A percentile compares a stretch with the other conserved stretches of the same genome.
Conservation (phyloP, 1,140 invertebrate species). For the Cotesia vestalis region DNA sequence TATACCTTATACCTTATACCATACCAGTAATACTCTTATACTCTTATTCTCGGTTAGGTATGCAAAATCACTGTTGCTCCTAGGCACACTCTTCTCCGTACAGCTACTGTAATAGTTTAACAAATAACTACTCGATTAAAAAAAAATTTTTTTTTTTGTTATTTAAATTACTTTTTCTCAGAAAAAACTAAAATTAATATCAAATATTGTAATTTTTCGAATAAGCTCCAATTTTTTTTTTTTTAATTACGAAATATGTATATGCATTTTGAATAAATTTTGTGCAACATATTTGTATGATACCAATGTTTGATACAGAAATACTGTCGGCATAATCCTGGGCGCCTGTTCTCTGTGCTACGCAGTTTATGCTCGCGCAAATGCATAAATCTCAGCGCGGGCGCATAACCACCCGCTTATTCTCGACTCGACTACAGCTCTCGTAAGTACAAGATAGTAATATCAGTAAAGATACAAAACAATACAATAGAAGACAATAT, state of each 20-base stretch:
- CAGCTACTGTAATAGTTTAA: conserved; percentile 19
- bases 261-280: too few species aligned
- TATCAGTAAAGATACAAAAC: neutral
- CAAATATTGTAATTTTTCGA: too few species aligned
- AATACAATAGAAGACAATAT: neutral
- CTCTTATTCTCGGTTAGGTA: conserved; percentile 6
- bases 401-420: conserved; percentile 41
- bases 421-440: conserved; percentile 30
- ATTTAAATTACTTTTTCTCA: too few species aligned
- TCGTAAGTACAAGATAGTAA: neutral
- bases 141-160: too few species aligned
- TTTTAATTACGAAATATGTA: too few species aligned
- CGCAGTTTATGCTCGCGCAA: conserved; percentile 51
- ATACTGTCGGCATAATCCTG: conserved; percentile 24
- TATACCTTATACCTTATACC: neutral
- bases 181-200: too few species aligned
- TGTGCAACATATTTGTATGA: neutral
- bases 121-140: neutral
- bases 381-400: conserved; percentile 50
- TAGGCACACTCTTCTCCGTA: conserved; percentile 12
- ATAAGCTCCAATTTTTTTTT: too few species aligned
- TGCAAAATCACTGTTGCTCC: conserved; percentile 35
- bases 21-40: neutral
- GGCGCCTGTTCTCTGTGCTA: conserved; percentile 44
- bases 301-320: neutral